Base-by-base conservation (phyloP, 2,113 vertebrate species). In the Telmatochromis brichardi region DNA sequence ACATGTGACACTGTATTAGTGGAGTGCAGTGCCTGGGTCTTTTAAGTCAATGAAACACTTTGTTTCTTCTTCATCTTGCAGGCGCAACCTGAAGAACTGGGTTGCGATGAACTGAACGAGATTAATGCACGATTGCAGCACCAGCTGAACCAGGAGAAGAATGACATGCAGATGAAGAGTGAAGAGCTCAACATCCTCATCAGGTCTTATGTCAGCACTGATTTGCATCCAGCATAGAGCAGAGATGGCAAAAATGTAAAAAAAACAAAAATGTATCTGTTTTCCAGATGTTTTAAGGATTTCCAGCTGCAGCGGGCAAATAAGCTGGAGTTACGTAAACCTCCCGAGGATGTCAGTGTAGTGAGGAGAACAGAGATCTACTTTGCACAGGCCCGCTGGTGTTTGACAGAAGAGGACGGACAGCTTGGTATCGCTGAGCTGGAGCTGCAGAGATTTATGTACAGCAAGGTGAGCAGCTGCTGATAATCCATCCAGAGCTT, bases 181-280 rank as follows among this genome's bases (percentile, higher is more conserved):
- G 99, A 99, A 94, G 99, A 99, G 92, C 97, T 99, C 78, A 99
- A 99, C 94, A 99, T 99, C 42, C 96, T 99, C 40, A 99, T 99
- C 95, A 98, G 99, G 99, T 99, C 42, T 80, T 60, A 60, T 7
- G 6, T 86, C 73, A 6, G 8, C 14, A 13, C 21, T 26, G 9
- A 6, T 55, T 81, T 21, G 53, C 76, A n/a, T 40, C 17, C 42
- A 26, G 10, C 9, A 33, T 50, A 8, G 23, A 42, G 13, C 19
- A 28, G 4, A 60, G 35, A 3, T 19, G 4, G 6, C n/a, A 53
- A n/a, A 37, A 71, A 73, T 26, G 10, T n/a, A 35, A n/a, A 65
- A 71, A 37, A 60, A 37, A 17, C 5, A 26, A 33, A 68, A 4
- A 2, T 68, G 2, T 26, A 9, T 83, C 3, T 35, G 8, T 17